Base-by-base conservation (phyloP, 2,113 vertebrate species). In the Pygoscelis antarcticus region DNA sequence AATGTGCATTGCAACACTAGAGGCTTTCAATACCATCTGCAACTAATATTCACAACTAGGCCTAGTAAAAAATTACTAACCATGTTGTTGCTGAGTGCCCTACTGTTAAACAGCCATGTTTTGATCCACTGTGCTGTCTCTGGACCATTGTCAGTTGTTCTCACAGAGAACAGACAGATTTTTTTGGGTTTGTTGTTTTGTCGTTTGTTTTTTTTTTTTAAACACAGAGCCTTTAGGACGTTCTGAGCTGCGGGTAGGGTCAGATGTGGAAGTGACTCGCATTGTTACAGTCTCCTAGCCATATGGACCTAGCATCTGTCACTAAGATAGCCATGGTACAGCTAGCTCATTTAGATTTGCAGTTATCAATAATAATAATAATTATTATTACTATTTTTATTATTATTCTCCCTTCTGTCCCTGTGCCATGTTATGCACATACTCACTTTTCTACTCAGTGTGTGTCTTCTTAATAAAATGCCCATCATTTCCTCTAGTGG, bases 81-180 rank as follows among this genome's bases (percentile, higher is more conserved):
- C 7, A 11, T 7, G 7, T 9, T 47, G 34, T 64, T 49, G 29
- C 5, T 1, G 0, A 47, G n/a, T 25, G 16, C 19, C 47, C 10
- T n/a, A 10, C 55, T 62, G 38, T 32, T 70, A 54, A 26, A 26
- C 32, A 27, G 22, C 11, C 38, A 46, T 2, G 14, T 54, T 70
- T 52, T 79, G 17, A 32, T 61, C 13, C 27, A 46, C 34, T 26
- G 42, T 57, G n/a, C 22, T 75, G 27, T 38, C 27, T 10, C 58
- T 30, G 36, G 38, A 36, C 14, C 22, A 9, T 11, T 46, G 32
- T 26, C 64, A 61, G 32, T 22, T 32, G 21, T 52, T 38, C 38
- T 62, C 27, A 40, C 18, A 47, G 12, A 77, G 10, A 51, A 46
- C 22, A 34, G 65, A 29, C 9, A 65, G 40, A 21, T 49, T 74